Evolutionary conservation across 1,140 invertebrate species (phyloP).

Genomic region (Drosophila tani): DNA sequence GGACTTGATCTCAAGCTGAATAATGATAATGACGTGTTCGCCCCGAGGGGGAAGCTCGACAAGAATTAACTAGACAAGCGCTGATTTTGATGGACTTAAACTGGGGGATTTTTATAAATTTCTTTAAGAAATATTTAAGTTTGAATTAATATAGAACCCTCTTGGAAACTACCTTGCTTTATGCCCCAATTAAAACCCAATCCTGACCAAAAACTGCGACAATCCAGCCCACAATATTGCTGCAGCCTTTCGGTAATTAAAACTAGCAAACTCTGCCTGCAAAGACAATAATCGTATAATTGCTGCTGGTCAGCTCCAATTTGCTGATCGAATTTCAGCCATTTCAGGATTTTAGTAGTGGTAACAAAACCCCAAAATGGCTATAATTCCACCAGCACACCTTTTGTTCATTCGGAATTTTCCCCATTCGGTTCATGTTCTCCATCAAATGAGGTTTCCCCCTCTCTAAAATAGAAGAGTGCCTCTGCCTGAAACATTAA

Average conservation of each 20-base stretch:
- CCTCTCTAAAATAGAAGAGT: slow-evolving; percentile 2
- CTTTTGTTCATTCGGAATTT: slow-evolving; percentile 16
- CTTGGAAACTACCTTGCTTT: not conserved
- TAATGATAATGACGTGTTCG: slow-evolving; percentile 10
- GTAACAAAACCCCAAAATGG: slow-evolving; percentile 9
- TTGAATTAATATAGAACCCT: not conserved
- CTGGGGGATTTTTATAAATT: not conserved
- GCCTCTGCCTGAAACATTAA: slow-evolving; percentile 68
- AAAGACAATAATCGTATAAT: slow-evolving; percentile 47
- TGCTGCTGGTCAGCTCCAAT: slow-evolving; percentile 28
- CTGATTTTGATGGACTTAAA: not conserved
- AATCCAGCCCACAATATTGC: slow-evolving; percentile 1
- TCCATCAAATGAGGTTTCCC: slow-evolving; percentile 27
- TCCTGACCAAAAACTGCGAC: not conserved
- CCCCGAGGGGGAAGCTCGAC: slow-evolving; percentile 3
- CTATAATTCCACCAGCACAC: slow-evolving; percentile 15
- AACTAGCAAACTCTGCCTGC: slow-evolving; percentile 25
- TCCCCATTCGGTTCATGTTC: slow-evolving; percentile 7
- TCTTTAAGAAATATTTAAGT: not conserved
- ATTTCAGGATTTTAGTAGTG: slow-evolving; percentile 1
- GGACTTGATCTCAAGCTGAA: slow-evolving; percentile 7
- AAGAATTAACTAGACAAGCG: slow-evolving; percentile 14
- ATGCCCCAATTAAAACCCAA: slow-evolving; percentile 3
- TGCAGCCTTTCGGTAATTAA: slow-evolving; percentile 54
- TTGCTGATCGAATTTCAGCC: slow-evolving; percentile 19